Evolutionary conservation across 2,888 invertebrate species (phyloP).

Genomic region (Mesochorus sp.): DNA sequence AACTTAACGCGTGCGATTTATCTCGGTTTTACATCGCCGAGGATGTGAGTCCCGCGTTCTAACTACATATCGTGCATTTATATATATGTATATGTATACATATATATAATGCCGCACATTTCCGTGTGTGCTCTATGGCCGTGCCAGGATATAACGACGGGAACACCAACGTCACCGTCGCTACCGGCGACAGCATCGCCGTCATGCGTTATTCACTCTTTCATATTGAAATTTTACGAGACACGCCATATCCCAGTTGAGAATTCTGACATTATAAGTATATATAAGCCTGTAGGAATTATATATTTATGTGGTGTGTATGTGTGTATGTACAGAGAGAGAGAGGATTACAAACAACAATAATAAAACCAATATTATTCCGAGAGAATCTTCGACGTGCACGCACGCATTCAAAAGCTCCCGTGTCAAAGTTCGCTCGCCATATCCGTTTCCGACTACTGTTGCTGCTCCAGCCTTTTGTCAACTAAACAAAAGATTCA

Average conservation of each 20-base stretch:
- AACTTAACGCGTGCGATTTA: conserved; percentile 78
- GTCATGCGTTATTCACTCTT: conserved; percentile 77
- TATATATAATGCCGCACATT: neutral
- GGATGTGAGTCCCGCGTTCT: conserved; percentile 75
- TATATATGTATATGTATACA: neutral
- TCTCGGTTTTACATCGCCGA: conserved; percentile 77
- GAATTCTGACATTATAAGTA: neutral
- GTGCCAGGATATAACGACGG: conserved; percentile 4
- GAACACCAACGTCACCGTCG: conserved; percentile 29
- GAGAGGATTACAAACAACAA: too few species aligned
- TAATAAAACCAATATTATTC: conserved; percentile 6
- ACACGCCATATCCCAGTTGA: conserved; percentile 44
- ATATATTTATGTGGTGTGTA: too few species aligned
- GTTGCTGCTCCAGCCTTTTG: neutral
- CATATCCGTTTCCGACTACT: neutral
- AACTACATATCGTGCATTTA: conserved; percentile 61
- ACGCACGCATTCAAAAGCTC: neutral
- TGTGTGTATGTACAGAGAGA: too few species aligned
- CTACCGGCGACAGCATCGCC: conserved; percentile 34
- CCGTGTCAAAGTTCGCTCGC: conserved; percentile 7
- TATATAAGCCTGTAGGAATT: neutral
- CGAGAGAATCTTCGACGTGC: neutral
- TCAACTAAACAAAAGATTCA: neutral
- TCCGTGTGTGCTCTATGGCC: neutral
- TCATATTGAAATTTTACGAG: conserved; percentile 77